Evolutionary conservation across 2,888 invertebrate genomes (phyloP), one percentile per base, ranked within the genome.

Genomic region (Lasioglossum lativentre): DNA sequence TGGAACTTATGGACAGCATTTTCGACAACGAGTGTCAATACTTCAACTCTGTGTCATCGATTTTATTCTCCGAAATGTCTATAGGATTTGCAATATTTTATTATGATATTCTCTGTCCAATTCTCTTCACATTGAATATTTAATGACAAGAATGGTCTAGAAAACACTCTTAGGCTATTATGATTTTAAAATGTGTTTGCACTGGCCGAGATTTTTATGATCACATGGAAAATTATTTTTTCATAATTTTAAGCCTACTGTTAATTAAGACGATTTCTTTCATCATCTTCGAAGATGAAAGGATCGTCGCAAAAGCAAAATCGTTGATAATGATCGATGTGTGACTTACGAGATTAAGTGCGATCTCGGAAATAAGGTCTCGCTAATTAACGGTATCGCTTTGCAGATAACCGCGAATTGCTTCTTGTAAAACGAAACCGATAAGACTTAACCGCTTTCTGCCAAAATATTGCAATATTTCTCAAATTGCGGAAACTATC

Each of bases 331-430:
- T 38, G 34, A 38, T 68, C 68, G 23, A 38, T 8, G 12, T 1
- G 23, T 10, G 34, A 68, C 38, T 38, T 38, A 23, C 1, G 8
- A 38, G 68, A 68, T 68, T 68, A 38, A 68, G 23, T 23, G 4
- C 8, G 38, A 68, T 34, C 68, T 68, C 38, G 68, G 68, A 12
- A 68, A 68, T 68, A 23, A 38, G 68, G 68, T 68, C 68, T 68
- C 68, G 38, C 68, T 68, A 38, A 68, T 68, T 40, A 68, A 68
- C 38, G 38, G 19, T 68, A 38, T 68, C 68, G 68, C 38, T 3
- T 23, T 4, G 38, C 38, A 68, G 68, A 68, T 68, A 68, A 68
- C 38, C 23, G 23, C 23, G 12, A 38, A n/a, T 19, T 23, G 68
- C 34, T 38, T 68, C 68, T 68, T 38, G 23, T 23, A 4, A 10